Base-by-base conservation (phyloP, 2,888 invertebrate genomes). In the Spisula solida region DNA sequence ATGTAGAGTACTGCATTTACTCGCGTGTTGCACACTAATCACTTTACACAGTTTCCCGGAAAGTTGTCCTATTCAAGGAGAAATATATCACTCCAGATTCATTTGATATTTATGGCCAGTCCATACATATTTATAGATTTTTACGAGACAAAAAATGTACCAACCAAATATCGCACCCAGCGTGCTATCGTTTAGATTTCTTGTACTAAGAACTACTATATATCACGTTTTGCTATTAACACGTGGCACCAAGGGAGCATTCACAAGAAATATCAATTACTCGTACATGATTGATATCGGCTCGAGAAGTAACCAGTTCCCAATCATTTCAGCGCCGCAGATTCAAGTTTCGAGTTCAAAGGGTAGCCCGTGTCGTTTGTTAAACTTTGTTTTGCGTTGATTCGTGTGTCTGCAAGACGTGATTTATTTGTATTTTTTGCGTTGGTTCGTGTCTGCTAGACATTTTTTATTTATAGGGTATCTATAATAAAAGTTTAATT, bases 221-320 rank as follows among this genome's bases (percentile, higher is more conserved):
- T 66, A 66, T 66, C 60, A 66, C 60, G 12, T 66, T 66, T 66
- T 66, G 60, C 60, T 66, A 66, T 66, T 66, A 66, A 25, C n/a
- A 66, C 25, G 25, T 66, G 60, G 60, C 25, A 66, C 25, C 60
- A 5, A 12, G 60, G 60, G 60, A 66, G n/a, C 5, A 10, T 66
- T 66, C 60, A 66, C 60, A 66, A 66, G 60, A 66, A 66, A 66
- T 66, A 66, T 66, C 60, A 66, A 66, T 66, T 66, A 66, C 60
- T 66, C 8, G 60, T 66, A 25, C 60, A 25, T n/a, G 60, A 66
- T 66, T 66, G 60, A 66, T 66, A n/a, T 25, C 25, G 25, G 60
- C 25, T 5, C 60, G 60, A 66, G 20, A 25, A 66, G 25, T 66
- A 25, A 66, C 25, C 60, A 66, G 25, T 66, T 66, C 25, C 60